A percentile compares a stretch with the other conserved stretches of the same genome.
phyloP scores from a whole-genome alignment of 2,797 vertebrate species.

The Gymnocypris eckloni region DNA sequence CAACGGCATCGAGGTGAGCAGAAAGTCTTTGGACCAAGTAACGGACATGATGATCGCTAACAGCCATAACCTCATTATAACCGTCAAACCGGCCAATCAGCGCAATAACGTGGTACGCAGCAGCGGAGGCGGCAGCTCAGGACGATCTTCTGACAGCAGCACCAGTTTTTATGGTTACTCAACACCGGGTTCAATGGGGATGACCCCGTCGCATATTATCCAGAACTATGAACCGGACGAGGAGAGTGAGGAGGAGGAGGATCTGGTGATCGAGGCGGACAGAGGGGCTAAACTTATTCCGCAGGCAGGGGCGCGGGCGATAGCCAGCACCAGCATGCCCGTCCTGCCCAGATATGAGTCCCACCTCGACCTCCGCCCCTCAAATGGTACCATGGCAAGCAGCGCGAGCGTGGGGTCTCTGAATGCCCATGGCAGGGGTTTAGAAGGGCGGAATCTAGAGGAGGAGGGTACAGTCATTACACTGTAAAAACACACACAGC shows the following conservation, averaged over 20 bases:
- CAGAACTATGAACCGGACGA: constrained; percentile 86
- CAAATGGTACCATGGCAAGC: constrained; percentile 83
- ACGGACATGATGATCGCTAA: constrained; percentile 99
- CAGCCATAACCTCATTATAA: constrained; percentile 97
- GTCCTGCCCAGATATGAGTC: constrained; percentile 85
- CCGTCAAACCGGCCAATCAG: constrained; percentile 96
- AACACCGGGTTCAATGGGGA: constrained; percentile 48
- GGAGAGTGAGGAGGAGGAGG: constrained; percentile 89
- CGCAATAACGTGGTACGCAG: constrained; percentile 92
- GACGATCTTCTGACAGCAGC: constrained; percentile 92
- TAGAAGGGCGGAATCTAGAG: constrained; percentile 82
- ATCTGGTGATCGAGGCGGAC: constrained; percentile 88
- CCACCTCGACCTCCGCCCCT: constrained; percentile 79
- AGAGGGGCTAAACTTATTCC: constrained; percentile 80
- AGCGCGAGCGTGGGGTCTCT: constrained; percentile 71
- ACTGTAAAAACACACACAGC: constrained; percentile 75
- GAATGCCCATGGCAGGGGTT: constrained; percentile 72
- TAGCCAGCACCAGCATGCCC: constrained; percentile 79
- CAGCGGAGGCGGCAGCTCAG: constrained; percentile 85
- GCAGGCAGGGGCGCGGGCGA: constrained; percentile 66
- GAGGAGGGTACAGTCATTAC: constrained; percentile 97
- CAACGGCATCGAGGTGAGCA: constrained; percentile 94
- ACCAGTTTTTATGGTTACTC: constrained; percentile 81
- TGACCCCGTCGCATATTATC: constrained; percentile 77
- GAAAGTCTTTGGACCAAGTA: constrained; percentile 96